Conservation (phyloP, 2,888 invertebrate species). For the Romanomermis culicivorax region DNA sequence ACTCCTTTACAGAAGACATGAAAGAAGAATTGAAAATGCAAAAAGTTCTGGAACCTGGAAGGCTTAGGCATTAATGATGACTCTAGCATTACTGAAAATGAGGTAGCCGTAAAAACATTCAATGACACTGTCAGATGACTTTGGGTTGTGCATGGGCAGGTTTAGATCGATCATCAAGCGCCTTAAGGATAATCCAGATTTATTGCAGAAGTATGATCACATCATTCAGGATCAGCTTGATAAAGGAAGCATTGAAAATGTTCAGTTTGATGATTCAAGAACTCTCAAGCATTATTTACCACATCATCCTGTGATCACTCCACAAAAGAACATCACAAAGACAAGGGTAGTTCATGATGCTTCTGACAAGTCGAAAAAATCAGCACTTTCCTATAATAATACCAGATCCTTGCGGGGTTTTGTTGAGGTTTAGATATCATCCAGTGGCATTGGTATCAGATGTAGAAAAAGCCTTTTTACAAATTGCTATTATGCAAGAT, state of each 20-base stretch:
- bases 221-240: conserved; percentile 5
- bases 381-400: neutral
- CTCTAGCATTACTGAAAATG: neutral
- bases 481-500: neutral
- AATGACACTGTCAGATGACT: neutral
- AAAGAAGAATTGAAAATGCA: neutral
- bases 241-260: conserved; percentile 9
- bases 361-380: neutral
- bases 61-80: neutral
- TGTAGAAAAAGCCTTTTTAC: conserved; percentile 7
- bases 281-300: conserved; percentile 3
- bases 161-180: too few species aligned
- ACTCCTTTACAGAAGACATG: neutral
- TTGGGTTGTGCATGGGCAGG: too few species aligned
- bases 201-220: neutral
- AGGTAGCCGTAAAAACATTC: neutral
- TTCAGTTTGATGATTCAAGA: too few species aligned
- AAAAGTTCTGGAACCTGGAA: neutral
- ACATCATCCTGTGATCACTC: conserved; percentile 5
- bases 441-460: conserved; percentile 2
- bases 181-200: neutral
- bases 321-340: conserved; percentile 15
- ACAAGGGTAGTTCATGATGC: conserved; percentile 13
- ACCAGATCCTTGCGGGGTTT: conserved; percentile 4
- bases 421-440: conserved; percentile 1